phyloP scores from a whole-genome alignment of 2,888 invertebrate species.

The Amphiduros pacificus region DNA sequence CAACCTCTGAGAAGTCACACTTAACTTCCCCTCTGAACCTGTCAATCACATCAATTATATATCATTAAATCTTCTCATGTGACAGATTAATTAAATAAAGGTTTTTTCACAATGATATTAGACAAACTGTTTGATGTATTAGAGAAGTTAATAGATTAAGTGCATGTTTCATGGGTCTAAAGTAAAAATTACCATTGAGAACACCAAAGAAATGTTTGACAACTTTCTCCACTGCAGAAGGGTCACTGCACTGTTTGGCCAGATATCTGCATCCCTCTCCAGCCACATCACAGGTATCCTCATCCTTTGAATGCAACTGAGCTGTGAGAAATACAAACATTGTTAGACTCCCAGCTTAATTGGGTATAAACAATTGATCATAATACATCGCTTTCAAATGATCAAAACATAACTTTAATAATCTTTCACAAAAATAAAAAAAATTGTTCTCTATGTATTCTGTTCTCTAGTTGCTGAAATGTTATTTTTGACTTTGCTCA shows the following conservation, averaged over 20 bases:
- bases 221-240: conserved; percentile 70
- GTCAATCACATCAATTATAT: conserved; percentile 8
- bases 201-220: conserved; percentile 72
- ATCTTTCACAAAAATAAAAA: too few relatives aligned
- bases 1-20: conserved; percentile 84
- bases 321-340: conserved; percentile 61
- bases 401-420: too few relatives aligned
- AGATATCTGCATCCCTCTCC: conserved; percentile 73
- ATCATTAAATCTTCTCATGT: neutral
- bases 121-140: too few relatives aligned
- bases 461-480: too few relatives aligned
- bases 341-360: too few relatives aligned
- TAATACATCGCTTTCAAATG: too few relatives aligned
- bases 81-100: neutral
- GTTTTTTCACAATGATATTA: neutral
- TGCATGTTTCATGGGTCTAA: neutral
- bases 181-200: conserved; percentile 67
- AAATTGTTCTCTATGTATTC: too few relatives aligned
- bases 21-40: conserved; percentile 85
- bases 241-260: conserved; percentile 72
- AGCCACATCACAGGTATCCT: conserved; percentile 74
- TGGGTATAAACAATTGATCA: too few relatives aligned
- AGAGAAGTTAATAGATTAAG: too few relatives aligned
- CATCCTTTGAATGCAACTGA: conserved; percentile 84
- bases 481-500: too few relatives aligned